Base-by-base conservation (phyloP, 2,888 invertebrate genomes). In the Drosophila paramelanica region DNA sequence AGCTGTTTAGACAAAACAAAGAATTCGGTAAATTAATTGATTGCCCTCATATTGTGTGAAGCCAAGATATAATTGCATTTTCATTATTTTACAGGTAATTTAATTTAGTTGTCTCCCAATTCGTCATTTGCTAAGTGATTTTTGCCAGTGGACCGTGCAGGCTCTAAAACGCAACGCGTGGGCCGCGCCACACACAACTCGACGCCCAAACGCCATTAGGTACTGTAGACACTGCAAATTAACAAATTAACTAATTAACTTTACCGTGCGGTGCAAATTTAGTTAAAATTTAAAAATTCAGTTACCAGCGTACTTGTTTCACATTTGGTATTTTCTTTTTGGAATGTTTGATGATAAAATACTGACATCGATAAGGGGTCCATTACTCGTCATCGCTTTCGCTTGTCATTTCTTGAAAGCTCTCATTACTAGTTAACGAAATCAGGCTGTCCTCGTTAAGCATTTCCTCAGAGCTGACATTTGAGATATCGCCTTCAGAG, bases 1-100 rank as follows among this genome's bases (percentile, higher is more conserved):
- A 59, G 6, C 17, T 7, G 41, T 11, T 20, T 39, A 13, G 39
- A 43, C 33, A 58, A 70, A 59, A 45, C 17, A 78, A 72, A 88
- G 89, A 88, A 83, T 83, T 83, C 69, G 49, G 36, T 57, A 55
- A 83, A 71, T 70, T 66, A 69, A 79, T 74, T 68, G 55, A 65
- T 68, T 74, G 80, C 58, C 66, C 62, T 49, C 56, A 67, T 66
- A 58, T 79, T 68, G 70, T 65, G 51, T 27, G 61, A 13, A 13
- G 20, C 43, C 59, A 53, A 53, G 67, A 64, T 76, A 69, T 83
- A 80, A 86, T 80, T 73, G 68, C 69, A 82, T 69, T 60, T 73
- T 65, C 45, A 52, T 78, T 65, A 68, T 64, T 82, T 88, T 66
- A 86, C 87, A 77, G 81, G 64, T 74, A 53, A 77, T 77, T 88